These are phyloP conservation scores for Pteropus alecto DNA, from an alignment of 2,113 vertebrate genomes.

Conservation along the genomic window DNA sequence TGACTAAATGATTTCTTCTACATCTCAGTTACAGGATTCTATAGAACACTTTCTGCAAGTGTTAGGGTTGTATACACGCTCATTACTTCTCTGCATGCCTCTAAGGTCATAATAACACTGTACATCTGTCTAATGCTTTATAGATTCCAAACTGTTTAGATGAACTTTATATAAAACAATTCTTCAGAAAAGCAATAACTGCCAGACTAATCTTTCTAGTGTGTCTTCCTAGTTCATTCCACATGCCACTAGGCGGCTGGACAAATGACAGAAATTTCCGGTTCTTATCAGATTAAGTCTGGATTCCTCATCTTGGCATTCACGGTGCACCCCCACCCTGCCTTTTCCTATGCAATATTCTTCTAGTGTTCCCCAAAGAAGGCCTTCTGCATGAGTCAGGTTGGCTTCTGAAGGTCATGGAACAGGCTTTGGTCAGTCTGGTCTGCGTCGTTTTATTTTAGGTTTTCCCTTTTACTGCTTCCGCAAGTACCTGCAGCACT, in stretches of 20 bases:
- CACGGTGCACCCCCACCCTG: background rate
- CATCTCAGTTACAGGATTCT: background rate
- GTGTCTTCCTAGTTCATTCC: background rate
- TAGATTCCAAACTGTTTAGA: background rate
- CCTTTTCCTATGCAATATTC: background rate
- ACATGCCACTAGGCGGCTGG: background rate
- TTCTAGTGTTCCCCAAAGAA: background rate
- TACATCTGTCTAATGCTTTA: background rate
- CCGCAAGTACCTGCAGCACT: background rate
- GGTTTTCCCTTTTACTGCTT: background rate
- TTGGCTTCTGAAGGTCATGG: background rate
- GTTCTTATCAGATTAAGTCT: background rate
- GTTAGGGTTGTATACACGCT: background rate
- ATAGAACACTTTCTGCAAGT: background rate
- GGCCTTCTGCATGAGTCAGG: background rate
- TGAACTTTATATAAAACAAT: background rate
- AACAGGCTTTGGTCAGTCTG: background rate
- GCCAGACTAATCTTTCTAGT: background rate
- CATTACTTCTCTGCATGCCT: background rate
- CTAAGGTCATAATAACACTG: background rate
- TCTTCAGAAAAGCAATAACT: slow-evolving; percentile 24
- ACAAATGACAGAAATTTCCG: background rate
- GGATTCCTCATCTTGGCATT: background rate
- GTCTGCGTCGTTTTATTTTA: background rate
- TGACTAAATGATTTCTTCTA: background rate